Evolutionary conservation across 2,797 vertebrate species (phyloP), one percentile per base, ranked within the genome.

Genomic region (Argentina silus): DNA sequence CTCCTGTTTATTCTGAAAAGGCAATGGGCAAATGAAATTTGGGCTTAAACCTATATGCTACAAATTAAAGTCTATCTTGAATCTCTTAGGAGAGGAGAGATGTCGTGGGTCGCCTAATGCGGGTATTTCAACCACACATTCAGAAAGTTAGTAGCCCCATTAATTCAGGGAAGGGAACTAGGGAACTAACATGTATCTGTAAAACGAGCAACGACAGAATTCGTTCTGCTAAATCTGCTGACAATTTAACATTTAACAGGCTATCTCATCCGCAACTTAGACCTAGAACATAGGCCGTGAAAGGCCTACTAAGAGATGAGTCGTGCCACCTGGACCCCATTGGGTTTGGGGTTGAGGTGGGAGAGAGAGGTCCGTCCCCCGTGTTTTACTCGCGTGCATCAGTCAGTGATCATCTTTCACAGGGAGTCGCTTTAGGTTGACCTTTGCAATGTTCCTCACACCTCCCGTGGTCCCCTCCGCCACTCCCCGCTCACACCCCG

Each of bases 361-460:
- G 21, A 27, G 11, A 27, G 11, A 12, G 12, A 12, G 60, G 56
- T 19, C 53, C 43, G 17, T 67, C 63, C 73, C 59, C 65, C 85
- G 77, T 83, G 89, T 86, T 85, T 87, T 80, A 89, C 67, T 77
- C 70, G 83, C 79, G 84, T 78, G 42, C 80, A 80, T 73, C 81
- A 79, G 80, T 84, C 55, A 67, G 71, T 14, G 71, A 79, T 80
- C 71, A 12, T 68, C 55, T 76, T 72, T 79, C 55, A 62, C 73
- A 55, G 73, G 63, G 76, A 85, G 88, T 87, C 88, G 50, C 55
- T 23, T 17, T n/a, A 60, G 82, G 90, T 77, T 93, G 93, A 94
- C 93, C 93, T 91, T 70, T 87, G 90, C 90, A 90, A 91, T 91
- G 90, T 88, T 90, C 88, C 88, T 91, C 87, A 84, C 91, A 91